phyloP scores from a whole-genome alignment of 2,113 vertebrate species.

The Sphyrna mokarran region DNA sequence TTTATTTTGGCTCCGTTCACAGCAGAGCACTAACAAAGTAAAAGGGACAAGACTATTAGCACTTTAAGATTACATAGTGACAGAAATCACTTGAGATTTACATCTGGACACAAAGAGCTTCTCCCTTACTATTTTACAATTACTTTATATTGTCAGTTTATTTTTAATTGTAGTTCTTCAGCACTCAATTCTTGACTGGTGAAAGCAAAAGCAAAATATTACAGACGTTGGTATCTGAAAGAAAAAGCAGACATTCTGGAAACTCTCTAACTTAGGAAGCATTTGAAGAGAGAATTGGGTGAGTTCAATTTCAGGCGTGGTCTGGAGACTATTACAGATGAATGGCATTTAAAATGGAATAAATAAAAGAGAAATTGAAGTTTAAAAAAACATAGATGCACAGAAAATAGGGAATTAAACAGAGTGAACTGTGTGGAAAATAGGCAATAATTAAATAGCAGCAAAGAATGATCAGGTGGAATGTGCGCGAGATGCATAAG shows the following conservation, averaged over 20 bases:
- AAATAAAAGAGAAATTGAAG: not conserved
- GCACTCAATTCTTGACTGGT: not conserved
- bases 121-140: not conserved
- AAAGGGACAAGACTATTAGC: not conserved
- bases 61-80: not conserved
- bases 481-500: not conserved
- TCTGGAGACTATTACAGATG: not conserved
- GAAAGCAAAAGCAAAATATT: not conserved
- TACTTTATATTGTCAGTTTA: too few relatives aligned
- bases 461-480: not conserved
- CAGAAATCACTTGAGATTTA: not conserved
- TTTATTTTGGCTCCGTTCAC: not conserved
- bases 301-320: not conserved
- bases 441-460: not conserved
- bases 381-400: not conserved
- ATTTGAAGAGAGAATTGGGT: not conserved
- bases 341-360: not conserved
- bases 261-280: not conserved
- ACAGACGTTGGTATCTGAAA: not conserved
- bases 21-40: not conserved
- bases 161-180: not conserved
- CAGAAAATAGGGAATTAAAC: not conserved
- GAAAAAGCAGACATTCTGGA: not conserved
- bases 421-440: not conserved
- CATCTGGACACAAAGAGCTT: not conserved